These are phyloP conservation scores for Anisognathus igniventris DNA, from an alignment of 2,797 vertebrate genomes.

Conservation along the genomic window DNA sequence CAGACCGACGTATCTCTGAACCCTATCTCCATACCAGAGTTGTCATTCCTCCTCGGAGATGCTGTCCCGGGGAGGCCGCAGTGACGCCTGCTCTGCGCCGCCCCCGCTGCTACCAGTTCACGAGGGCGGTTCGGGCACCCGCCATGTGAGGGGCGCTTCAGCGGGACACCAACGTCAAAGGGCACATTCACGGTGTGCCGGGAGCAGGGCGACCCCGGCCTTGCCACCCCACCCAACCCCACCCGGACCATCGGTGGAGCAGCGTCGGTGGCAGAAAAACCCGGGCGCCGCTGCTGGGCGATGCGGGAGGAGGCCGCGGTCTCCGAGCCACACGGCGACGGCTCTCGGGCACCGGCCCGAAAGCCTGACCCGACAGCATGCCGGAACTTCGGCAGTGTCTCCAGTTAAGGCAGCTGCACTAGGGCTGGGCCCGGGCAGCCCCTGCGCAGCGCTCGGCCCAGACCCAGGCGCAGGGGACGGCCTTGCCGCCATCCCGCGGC, in stretches of 20 bases:
- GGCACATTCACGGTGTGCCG: background rate
- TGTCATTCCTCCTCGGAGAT: background rate
- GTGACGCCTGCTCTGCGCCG: too few relatives aligned
- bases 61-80: background rate
- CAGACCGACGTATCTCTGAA: background rate
- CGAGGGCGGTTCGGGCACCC: background rate
- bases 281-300: background rate
- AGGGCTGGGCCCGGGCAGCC: too few relatives aligned
- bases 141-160: background rate
- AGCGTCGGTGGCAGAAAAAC: background rate
- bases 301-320: background rate
- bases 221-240: too few relatives aligned
- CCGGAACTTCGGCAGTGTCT: background rate
- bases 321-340: background rate
- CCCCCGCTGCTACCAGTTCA: background rate
- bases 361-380: background rate
- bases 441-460: background rate
- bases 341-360: background rate
- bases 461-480: background rate
- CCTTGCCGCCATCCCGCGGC: background rate
- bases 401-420: background rate
- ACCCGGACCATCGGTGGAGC: background rate
- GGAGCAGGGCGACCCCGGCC: background rate
- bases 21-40: accelerated
- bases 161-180: background rate